Conservation (phyloP, 1,140 invertebrate species). For the Cheumatopsyche charites region DNA sequence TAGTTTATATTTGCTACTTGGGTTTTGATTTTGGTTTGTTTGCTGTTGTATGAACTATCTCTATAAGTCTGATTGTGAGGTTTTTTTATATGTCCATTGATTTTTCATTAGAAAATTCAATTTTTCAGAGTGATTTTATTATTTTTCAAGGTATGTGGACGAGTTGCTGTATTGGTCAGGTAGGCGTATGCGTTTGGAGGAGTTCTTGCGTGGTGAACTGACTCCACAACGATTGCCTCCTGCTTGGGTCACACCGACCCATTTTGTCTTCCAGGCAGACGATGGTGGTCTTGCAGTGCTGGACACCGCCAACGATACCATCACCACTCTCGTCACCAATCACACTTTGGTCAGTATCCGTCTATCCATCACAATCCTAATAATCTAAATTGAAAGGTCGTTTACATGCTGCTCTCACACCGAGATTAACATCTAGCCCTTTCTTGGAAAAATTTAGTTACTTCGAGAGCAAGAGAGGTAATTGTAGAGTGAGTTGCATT, state of each 20-base stretch:
- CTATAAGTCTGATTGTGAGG: too few relatives aligned
- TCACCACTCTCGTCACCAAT: slow-evolving; percentile 80
- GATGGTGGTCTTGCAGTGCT: slow-evolving; percentile 78
- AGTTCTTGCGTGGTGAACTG: slow-evolving; percentile 78
- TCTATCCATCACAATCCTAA: too few relatives aligned
- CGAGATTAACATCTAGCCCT: too few relatives aligned
- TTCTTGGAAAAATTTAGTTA: too few relatives aligned
- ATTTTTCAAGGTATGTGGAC: slow-evolving; percentile 73
- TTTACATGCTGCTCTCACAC: too few relatives aligned
- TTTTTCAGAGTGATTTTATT: not conserved
- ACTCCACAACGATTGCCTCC: slow-evolving; percentile 74
- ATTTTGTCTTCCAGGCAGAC: slow-evolving; percentile 83
- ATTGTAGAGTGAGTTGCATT: too few relatives aligned
- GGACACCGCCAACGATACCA: slow-evolving; percentile 75
- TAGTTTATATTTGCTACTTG: too few relatives aligned
- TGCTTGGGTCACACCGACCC: slow-evolving; percentile 77
- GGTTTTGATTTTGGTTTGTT: too few relatives aligned
- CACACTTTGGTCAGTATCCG: slow-evolving; percentile 76
- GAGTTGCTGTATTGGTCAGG: slow-evolving; percentile 86
- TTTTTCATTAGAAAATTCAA: slow-evolving; percentile 14
- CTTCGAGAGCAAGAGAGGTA: too few relatives aligned
- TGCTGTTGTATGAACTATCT: too few relatives aligned
- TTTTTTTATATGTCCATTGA: not conserved
- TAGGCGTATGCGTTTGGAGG: slow-evolving; percentile 78
- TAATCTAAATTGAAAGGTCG: too few relatives aligned